phyloP scores from a whole-genome alignment of 2,113 vertebrate genomes.

The Tringa solitaria region DNA sequence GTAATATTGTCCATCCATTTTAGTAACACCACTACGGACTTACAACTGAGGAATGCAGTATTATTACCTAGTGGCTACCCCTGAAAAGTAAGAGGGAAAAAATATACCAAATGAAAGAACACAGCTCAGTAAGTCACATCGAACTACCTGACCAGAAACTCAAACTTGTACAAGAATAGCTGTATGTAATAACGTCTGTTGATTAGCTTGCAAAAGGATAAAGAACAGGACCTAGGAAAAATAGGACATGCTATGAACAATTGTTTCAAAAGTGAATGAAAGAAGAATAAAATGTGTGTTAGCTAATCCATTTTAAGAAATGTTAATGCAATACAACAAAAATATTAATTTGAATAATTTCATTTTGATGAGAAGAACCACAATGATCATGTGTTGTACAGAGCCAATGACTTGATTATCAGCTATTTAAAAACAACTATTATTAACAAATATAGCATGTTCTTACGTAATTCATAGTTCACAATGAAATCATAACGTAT shows the following conservation, averaged over 20 bases:
- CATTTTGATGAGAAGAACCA: not conserved
- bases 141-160: not conserved
- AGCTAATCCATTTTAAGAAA: not conserved
- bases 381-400: rapidly evolving
- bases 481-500: not conserved
- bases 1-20: not conserved
- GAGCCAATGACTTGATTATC: not conserved
- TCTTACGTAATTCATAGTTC: not conserved
- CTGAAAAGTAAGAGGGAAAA: not conserved
- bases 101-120: not conserved
- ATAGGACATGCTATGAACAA: not conserved
- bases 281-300: not conserved
- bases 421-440: not conserved
- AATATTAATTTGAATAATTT: not conserved
- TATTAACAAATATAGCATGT: not conserved
- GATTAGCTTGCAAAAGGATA: not conserved
- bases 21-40: not conserved
- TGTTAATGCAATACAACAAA: not conserved
- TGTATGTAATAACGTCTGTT: not conserved
- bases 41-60: not conserved
- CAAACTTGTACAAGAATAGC: not conserved
- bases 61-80: not conserved
- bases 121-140: not conserved
- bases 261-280: not conserved
- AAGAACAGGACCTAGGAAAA: not conserved